Percentiles rank a stretch among this genome's conserved stretches.
phyloP scores from a whole-genome alignment of 2,888 invertebrate species.

The Chymomyza caudatula region DNA sequence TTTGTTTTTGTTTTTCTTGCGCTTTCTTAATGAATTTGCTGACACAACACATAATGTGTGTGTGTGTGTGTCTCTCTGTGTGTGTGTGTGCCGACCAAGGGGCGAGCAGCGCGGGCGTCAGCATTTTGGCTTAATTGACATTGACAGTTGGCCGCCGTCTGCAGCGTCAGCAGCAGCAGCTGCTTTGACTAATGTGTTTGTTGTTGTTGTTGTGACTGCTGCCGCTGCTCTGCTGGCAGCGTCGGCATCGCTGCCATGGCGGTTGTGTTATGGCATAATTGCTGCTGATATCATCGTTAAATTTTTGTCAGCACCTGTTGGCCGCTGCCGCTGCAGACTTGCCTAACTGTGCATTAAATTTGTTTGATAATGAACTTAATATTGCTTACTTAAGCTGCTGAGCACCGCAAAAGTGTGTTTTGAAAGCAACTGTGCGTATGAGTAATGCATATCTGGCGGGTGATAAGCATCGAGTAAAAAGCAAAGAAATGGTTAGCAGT shows the following conservation, averaged over 20 bases:
- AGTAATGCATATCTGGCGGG: constrained; percentile 37
- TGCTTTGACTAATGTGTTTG: constrained; percentile 12
- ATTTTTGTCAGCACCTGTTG: constrained; percentile 40
- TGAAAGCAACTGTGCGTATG: constrained; percentile 34
- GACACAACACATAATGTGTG: constrained; percentile 46
- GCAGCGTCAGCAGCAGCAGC: not conserved
- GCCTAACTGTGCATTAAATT: constrained; percentile 36
- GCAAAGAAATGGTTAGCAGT: no score
- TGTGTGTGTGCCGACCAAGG: not conserved
- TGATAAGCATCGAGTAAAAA: not conserved
- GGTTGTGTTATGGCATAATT: constrained; percentile 5
- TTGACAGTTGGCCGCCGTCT: constrained; percentile 48
- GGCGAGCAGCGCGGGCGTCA: constrained; percentile 49
- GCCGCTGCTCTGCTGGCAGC: not conserved
- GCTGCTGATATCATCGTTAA: constrained; percentile 35
- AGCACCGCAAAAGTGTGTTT: constrained; percentile 23
- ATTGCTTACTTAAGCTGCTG: constrained; percentile 31
- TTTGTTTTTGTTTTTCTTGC: constrained; percentile 15
- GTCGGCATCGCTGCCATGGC: constrained; percentile 1
- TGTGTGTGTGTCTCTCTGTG: no score
- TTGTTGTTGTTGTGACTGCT: not conserved
- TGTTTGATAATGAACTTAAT: constrained; percentile 65
- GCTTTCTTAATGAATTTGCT: constrained; percentile 60
- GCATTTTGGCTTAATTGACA: constrained; percentile 62
- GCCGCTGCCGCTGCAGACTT: constrained; percentile 7